Base-by-base conservation (phyloP, 2,113 vertebrate genomes). In the Sapayoa aenigma region DNA sequence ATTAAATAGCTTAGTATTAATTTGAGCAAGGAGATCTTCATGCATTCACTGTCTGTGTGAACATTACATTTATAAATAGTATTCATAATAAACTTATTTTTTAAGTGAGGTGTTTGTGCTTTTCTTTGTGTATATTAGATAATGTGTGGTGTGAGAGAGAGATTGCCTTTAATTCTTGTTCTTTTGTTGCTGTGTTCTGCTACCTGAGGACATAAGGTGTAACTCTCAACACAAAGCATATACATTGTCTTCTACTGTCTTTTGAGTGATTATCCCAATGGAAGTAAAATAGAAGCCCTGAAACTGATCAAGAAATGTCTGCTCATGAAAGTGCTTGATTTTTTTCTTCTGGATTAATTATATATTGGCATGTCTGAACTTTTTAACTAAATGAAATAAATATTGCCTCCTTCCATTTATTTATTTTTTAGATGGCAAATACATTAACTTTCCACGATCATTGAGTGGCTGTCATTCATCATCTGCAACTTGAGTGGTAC, bases 251-350 rank as follows among this genome's bases (percentile, higher is more conserved):
- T 76, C 23, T 74, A 37, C 31, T 50, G 18, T 83, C 58, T 53
- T 75, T 59, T 87, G 53, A 77, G 47, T 52, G 53, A 84, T 81
- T 74, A 74, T 78, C 20, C 22, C 52, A 75, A 73, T 65, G n/a
- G 69, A 89, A 60, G 44, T 78, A 75, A 91, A 94, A 60, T 35
- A 87, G 69, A 67, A 94, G 44, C 46, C 87, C 84, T 95, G 89
- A 95, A 94, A 56, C 13, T 63, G 47, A 68, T 66, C 6, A 49
- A 92, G 53, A 78, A 84, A 77, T 42, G 60, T 79, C 62, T 91
- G 27, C 59, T 63, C 66, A 65, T 89, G 53, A 59, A 96, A 87
- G 22, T 82, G 35, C 69, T 78, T 89, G 35, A 69, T 12, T 92
- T 89, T 92, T 44, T 94, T 83, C 84, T 31, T 84, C 71, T 35